Conservation (phyloP, 2,888 invertebrate species). For the Drosophila testacea region DNA sequence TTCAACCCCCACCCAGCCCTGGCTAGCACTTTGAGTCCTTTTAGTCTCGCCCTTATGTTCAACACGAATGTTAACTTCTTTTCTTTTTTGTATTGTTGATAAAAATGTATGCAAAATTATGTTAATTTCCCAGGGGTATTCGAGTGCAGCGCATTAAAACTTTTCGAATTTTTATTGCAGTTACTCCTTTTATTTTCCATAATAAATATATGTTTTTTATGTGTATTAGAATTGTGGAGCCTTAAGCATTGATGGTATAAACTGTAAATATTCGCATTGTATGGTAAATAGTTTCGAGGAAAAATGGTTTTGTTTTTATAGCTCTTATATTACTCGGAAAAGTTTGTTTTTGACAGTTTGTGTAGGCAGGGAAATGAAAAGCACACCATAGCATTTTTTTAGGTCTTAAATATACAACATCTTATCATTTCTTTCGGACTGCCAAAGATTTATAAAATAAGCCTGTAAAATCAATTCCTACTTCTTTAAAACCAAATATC, state of each 20-base stretch:
- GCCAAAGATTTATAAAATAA: too few relatives aligned
- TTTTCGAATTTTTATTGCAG: slow-evolving; percentile 50
- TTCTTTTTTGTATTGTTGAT: slow-evolving; percentile 32
- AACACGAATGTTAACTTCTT: slow-evolving; percentile 29
- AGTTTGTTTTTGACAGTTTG: neutral
- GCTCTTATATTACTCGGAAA: neutral
- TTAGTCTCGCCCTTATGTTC: slow-evolving; percentile 2
- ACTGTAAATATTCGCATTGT: neutral
- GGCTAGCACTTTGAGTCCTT: neutral
- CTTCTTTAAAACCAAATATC: too few relatives aligned
- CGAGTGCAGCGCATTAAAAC: slow-evolving; percentile 65
- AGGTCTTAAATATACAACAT: too few relatives aligned
- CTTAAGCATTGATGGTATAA: neutral
- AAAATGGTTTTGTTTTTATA: neutral
- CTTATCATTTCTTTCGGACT: too few relatives aligned
- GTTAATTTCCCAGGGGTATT: slow-evolving; percentile 72
- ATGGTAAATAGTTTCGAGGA: neutral
- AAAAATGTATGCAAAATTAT: slow-evolving; percentile 73
- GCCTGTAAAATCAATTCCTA: too few relatives aligned
- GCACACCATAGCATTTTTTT: too few relatives aligned
- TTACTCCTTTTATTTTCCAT: slow-evolving; percentile 4
- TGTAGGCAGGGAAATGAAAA: too few relatives aligned
- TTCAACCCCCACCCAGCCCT: neutral
- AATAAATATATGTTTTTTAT: slow-evolving; percentile 1
- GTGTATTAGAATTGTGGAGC: too few relatives aligned